Evolutionary conservation across 2,797 vertebrate species (phyloP).

Genomic region (Scarus forsteni): DNA sequence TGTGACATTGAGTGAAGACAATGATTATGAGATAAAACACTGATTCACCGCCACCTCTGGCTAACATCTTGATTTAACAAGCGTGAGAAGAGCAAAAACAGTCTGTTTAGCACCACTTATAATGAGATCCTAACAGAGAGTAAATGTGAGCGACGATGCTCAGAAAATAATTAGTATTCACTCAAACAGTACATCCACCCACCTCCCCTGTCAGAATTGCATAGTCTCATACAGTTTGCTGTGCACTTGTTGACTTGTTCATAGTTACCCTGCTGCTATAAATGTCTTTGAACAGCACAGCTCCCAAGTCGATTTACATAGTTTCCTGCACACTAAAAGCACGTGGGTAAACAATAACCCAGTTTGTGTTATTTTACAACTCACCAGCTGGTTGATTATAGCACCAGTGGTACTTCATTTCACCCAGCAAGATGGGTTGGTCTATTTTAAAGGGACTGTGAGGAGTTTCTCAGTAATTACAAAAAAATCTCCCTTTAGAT

Average conservation of each 20-base stretch:
- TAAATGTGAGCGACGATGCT: slow-evolving; percentile 15
- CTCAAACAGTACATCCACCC: slow-evolving; percentile 21
- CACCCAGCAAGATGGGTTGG: too few species aligned
- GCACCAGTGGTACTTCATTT: too few species aligned
- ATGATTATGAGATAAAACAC: slow-evolving; percentile 32
- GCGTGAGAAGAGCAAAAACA: slow-evolving; percentile 25
- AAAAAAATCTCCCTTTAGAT: too few species aligned
- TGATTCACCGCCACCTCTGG: slow-evolving; percentile 41
- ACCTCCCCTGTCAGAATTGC: slow-evolving; percentile 21
- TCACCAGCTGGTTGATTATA: too few species aligned
- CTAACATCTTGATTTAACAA: slow-evolving; percentile 47
- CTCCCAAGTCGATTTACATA: too few species aligned
- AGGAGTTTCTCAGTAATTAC: too few species aligned
- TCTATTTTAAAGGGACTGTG: too few species aligned
- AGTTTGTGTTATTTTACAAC: too few species aligned
- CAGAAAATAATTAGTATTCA: slow-evolving; percentile 25
- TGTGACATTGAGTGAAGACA: slow-evolving; percentile 23
- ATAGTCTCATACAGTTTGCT: slow-evolving; percentile 7
- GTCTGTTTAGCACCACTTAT: slow-evolving; percentile 23
- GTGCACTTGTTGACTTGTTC: slow-evolving; percentile 19
- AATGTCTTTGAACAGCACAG: too few species aligned
- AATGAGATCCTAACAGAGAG: slow-evolving; percentile 18
- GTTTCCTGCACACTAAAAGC: too few species aligned
- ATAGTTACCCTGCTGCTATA: not conserved
- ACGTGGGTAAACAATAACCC: too few species aligned